Evolutionary conservation across 1,140 invertebrate species (phyloP).

Genomic region (Amyelois transitella): DNA sequence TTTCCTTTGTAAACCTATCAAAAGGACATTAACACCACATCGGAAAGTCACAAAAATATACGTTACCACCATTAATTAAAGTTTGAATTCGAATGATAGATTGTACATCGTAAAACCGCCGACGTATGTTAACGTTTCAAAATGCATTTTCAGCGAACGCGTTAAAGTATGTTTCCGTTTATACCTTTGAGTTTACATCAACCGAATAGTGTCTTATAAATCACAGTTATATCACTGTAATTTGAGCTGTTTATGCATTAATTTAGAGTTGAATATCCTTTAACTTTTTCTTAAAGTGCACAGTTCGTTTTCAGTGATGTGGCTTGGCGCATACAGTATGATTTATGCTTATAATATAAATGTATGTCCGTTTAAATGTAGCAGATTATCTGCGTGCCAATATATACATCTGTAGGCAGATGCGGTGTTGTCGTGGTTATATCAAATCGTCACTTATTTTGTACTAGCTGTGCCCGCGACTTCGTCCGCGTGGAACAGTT

Average conservation of each 20-base stretch:
- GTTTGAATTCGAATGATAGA: neutral
- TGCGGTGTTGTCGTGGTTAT: neutral
- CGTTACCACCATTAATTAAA: slow-evolving; percentile 1
- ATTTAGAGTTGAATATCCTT: neutral
- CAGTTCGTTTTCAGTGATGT: slow-evolving; percentile 36
- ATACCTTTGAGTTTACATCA: neutral
- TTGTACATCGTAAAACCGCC: slow-evolving; percentile 23
- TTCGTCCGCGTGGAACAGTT: too few relatives aligned
- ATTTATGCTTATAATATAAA: slow-evolving; percentile 64
- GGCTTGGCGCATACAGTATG: slow-evolving; percentile 50
- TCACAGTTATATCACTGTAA: neutral
- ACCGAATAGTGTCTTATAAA: neutral
- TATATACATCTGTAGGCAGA: neutral
- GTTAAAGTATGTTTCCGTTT: slow-evolving; percentile 38
- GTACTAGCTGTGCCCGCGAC: too few relatives aligned
- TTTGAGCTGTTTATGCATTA: neutral
- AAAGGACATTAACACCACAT: neutral
- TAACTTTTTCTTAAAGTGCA: slow-evolving; percentile 6
- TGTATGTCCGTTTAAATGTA: slow-evolving; percentile 55
- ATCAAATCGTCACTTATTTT: neutral
- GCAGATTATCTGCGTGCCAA: slow-evolving; percentile 27
- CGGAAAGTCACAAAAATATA: slow-evolving; percentile 14
- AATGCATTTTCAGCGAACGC: slow-evolving; percentile 34
- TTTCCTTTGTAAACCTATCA: slow-evolving; percentile 26
- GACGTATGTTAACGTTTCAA: slow-evolving; percentile 25